Conservation (phyloP, 1,140 invertebrate genomes). For the Caenorhabditis remanei region DNA sequence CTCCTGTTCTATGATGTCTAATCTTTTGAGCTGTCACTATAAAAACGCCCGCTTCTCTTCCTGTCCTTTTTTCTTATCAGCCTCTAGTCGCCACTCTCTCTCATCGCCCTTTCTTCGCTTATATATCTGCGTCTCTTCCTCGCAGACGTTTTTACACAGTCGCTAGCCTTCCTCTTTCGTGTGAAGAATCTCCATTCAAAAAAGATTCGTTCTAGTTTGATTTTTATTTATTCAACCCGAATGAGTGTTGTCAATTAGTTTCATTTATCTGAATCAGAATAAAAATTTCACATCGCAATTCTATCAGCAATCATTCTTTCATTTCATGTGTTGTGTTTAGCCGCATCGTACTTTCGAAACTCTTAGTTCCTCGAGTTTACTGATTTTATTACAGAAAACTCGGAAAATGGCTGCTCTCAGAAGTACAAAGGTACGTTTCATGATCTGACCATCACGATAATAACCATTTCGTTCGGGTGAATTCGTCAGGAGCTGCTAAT, state of each 20-base stretch:
- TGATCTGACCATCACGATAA: neutral
- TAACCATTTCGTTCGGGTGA: too few relatives aligned
- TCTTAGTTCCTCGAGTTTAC: too few relatives aligned
- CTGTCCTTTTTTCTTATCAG: neutral
- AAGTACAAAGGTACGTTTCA: conserved; percentile 25
- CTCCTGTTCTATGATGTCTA: conserved; percentile 27
- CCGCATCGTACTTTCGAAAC: too few relatives aligned
- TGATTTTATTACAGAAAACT: neutral
- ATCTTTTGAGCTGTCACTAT: conserved; percentile 14
- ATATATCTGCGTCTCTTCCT: neutral
- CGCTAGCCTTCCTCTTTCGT: neutral
- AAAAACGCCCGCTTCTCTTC: neutral
- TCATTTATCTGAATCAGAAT: too few relatives aligned
- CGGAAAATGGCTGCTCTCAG: conserved; percentile 23
- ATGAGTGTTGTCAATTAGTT: too few relatives aligned
- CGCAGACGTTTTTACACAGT: neutral
- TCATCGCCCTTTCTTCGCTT: neutral
- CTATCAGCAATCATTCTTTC: too few relatives aligned
- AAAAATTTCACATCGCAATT: too few relatives aligned
- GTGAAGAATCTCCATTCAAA: neutral
- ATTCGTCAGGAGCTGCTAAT: neutral
- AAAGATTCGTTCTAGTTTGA: neutral
- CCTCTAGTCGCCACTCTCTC: neutral
- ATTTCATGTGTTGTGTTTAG: too few relatives aligned
- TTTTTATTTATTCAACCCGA: too few relatives aligned